These are phyloP conservation scores for Myrmophylax atrothorax DNA, from an alignment of 2,113 vertebrate genomes.

Conservation along the genomic window DNA sequence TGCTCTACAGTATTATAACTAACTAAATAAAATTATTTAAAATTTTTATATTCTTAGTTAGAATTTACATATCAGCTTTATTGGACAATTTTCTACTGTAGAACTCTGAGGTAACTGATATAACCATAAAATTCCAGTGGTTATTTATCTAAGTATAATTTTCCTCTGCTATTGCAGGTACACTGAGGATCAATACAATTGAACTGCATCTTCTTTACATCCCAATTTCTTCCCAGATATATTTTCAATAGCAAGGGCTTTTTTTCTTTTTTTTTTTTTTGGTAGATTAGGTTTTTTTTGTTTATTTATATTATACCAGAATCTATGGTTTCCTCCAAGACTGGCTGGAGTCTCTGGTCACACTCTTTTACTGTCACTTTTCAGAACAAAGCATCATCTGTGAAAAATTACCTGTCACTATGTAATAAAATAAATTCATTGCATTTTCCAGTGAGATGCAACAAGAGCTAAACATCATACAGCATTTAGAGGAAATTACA, in stretches of 20 bases:
- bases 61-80: not conserved
- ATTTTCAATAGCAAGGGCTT: not conserved
- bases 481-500: not conserved
- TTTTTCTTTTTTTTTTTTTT: not conserved
- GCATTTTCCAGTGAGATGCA: not conserved
- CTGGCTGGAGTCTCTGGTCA: not conserved
- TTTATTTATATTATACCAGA: not conserved
- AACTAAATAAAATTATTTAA: accelerated
- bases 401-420: not conserved
- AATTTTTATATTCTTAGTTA: not conserved
- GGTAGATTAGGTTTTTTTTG: not conserved
- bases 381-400: not conserved
- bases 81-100: not conserved
- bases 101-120: not conserved
- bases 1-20: not conserved
- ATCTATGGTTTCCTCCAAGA: not conserved
- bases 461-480: not conserved
- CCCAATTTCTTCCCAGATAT: not conserved
- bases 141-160: not conserved
- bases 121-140: not conserved
- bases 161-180: not conserved
- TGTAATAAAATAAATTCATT: not conserved
- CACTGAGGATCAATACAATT: not conserved
- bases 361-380: not conserved
- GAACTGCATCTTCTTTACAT: not conserved